Conservation (phyloP, 2,888 invertebrate species). For the Molanna angustata region DNA sequence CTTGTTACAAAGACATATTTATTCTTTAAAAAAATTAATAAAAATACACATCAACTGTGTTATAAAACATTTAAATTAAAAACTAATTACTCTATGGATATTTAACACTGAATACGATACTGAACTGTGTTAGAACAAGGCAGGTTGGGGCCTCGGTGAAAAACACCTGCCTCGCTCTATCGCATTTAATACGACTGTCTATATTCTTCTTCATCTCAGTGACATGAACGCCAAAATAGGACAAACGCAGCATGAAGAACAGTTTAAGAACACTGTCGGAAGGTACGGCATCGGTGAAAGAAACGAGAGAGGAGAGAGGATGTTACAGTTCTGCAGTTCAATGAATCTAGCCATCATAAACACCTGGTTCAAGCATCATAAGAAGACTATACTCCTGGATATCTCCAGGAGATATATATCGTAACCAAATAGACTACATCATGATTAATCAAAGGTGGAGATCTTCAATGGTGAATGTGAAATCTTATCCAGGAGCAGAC, state of each 20-base stretch:
- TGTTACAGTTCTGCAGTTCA: background rate
- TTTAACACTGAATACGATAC: no score
- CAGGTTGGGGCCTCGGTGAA: no score
- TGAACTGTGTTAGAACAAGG: no score
- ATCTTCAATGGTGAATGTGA: background rate
- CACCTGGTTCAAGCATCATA: conserved; percentile 3
- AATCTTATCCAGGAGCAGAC: conserved; percentile 1
- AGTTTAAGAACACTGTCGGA: background rate
- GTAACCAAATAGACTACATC: conserved; percentile 5
- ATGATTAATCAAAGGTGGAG: background rate
- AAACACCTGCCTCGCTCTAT: no score
- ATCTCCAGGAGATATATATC: conserved; percentile 2
- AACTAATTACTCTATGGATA: no score
- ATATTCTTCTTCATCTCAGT: no score
- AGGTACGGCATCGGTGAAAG: conserved; percentile 1
- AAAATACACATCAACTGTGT: no score
- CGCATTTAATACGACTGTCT: no score
- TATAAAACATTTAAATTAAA: no score
- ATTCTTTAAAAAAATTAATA: no score
- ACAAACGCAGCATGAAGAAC: no score
- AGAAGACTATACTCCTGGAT: conserved; percentile 5
- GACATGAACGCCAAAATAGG: conserved; percentile 6
- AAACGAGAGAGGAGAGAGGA: conserved; percentile 2
- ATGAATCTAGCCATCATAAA: background rate
- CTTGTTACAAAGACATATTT: no score